These are phyloP conservation scores for Varecia variegata DNA, from an alignment of 2,797 vertebrate species.

Conservation along the genomic window DNA sequence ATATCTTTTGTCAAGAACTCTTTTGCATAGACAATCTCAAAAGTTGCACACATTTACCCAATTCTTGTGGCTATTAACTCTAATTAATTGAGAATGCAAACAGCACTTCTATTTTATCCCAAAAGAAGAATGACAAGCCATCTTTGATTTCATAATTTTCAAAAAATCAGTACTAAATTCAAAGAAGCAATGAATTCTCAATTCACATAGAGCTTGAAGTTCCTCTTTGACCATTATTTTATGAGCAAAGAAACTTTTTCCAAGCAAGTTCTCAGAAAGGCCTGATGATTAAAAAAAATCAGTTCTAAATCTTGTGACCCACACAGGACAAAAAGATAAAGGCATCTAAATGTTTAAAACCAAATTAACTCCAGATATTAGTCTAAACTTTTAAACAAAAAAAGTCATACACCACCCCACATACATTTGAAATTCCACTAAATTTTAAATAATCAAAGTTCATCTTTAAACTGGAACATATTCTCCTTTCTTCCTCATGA, in stretches of 20 bases:
- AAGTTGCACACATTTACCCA: neutral
- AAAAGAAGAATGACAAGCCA: neutral
- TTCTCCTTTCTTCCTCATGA: constrained; percentile 1
- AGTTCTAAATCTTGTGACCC: neutral
- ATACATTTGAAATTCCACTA: neutral
- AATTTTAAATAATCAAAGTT: neutral
- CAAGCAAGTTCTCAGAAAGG: constrained; percentile 40
- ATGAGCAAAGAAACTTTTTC: neutral
- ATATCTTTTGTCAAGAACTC: neutral
- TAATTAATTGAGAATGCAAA: constrained; percentile 33
- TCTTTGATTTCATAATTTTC: neutral
- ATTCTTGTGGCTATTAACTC: neutral
- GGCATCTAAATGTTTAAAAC: neutral
- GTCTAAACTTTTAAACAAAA: neutral
- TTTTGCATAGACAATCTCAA: neutral
- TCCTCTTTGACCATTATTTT: constrained; percentile 5
- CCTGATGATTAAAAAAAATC: neutral
- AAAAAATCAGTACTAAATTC: constrained; percentile 10
- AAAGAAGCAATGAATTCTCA: neutral
- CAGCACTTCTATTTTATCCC: neutral
- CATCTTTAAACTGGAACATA: neutral
- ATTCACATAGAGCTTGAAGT: neutral
- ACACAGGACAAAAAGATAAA: neutral
- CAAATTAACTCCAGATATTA: neutral
- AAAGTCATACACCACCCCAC: neutral